phyloP scores from a whole-genome alignment of 2,888 invertebrate species.

The Ecliptopera silaceata region DNA sequence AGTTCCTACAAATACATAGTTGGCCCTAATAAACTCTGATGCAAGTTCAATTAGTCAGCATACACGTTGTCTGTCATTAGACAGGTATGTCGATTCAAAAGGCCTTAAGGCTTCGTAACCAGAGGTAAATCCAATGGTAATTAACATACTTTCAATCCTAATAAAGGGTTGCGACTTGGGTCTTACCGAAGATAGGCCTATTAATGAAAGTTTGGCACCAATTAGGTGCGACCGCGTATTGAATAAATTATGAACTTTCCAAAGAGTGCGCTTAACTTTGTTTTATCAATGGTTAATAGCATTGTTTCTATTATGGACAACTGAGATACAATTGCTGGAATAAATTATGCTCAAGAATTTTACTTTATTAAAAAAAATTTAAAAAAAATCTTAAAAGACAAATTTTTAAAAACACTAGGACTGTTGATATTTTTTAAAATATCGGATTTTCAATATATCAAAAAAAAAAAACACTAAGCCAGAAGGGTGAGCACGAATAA shows the following conservation, averaged over 20 bases:
- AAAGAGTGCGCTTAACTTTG: conserved; percentile 16
- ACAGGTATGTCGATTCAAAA: background rate
- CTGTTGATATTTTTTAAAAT: no score
- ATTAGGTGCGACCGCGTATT: conserved; percentile 53
- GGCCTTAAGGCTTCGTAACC: background rate
- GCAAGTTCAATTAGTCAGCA: no score
- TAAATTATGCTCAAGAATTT: background rate
- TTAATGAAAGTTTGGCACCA: conserved; percentile 62
- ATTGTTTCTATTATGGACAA: conserved; percentile 3
- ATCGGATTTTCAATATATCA: no score
- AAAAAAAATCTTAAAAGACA: no score
- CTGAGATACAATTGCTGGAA: background rate
- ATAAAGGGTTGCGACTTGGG: conserved; percentile 47
- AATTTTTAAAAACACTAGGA: no score
- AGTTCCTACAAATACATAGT: no score
- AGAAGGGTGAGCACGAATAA: no score
- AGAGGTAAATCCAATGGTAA: conserved; percentile 25
- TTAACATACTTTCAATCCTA: conserved; percentile 50
- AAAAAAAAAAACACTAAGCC: no score
- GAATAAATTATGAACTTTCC: conserved; percentile 57
- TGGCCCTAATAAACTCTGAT: no score
- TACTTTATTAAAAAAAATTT: no score
- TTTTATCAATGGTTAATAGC: conserved; percentile 10
- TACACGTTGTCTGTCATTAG: background rate
- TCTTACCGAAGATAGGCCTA: conserved; percentile 52